Evolutionary conservation across 2,888 invertebrate species (phyloP).

Genomic region (Rotaria socialis): DNA sequence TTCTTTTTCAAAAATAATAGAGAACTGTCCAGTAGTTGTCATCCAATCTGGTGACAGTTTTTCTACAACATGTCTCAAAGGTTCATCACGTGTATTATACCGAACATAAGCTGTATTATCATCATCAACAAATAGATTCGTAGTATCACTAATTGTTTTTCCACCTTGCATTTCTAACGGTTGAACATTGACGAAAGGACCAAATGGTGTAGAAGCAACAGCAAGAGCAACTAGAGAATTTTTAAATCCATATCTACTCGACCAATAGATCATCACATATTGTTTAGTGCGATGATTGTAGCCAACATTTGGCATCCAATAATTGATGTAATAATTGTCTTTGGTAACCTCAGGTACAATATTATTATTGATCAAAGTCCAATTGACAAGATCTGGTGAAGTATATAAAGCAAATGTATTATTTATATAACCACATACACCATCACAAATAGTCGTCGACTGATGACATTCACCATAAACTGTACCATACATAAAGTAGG

Average conservation of each 20-base stretch:
- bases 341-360: too few relatives aligned
- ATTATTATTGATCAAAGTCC: too few relatives aligned
- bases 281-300: background rate
- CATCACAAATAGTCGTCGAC: too few relatives aligned
- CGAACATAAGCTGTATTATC: conserved; percentile 34
- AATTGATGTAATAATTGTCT: too few relatives aligned
- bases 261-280: conserved; percentile 25
- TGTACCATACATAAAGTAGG: too few relatives aligned
- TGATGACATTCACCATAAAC: too few relatives aligned
- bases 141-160: conserved; percentile 3
- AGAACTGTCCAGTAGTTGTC: background rate
- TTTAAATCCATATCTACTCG: conserved; percentile 7
- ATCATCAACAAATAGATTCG: background rate
- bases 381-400: too few relatives aligned
- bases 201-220: conserved; percentile 21
- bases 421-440: too few relatives aligned
- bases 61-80: conserved; percentile 12
- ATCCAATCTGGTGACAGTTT: background rate
- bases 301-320: background rate
- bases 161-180: conserved; percentile 24
- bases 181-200: conserved; percentile 13
- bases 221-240: conserved; percentile 5
- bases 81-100: conserved; percentile 14
- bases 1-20: background rate
- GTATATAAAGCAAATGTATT: too few relatives aligned